Conservation (phyloP, 92 coral and sea anemone species). For the Epizoanthus illoricatus region DNA sequence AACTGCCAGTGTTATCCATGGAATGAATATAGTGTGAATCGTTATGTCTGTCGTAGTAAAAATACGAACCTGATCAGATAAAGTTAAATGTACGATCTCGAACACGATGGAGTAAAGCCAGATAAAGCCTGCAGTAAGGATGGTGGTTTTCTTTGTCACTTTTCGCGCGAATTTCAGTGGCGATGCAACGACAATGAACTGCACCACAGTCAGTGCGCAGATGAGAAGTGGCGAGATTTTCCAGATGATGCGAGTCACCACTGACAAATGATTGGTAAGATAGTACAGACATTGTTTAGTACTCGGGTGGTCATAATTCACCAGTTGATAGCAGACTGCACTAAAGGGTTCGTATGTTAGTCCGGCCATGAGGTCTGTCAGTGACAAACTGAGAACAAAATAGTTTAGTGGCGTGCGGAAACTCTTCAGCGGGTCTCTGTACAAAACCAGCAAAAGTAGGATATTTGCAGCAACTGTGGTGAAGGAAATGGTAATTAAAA, state of each 20-base stretch:
- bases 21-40: constrained; percentile 12
- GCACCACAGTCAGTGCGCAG: constrained; percentile 21
- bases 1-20: background rate
- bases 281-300: background rate
- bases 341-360: constrained; percentile 26
- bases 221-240: constrained; percentile 35
- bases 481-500: background rate
- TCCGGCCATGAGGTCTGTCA: constrained; percentile 7
- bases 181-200: constrained; percentile 10
- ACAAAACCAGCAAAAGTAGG: constrained; percentile 20
- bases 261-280: constrained; percentile 7
- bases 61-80: background rate
- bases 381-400: constrained; percentile 26
- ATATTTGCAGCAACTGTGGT: constrained; percentile 12
- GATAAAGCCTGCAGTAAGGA: background rate
- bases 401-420: constrained; percentile 17
- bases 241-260: constrained; percentile 29
- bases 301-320: background rate
- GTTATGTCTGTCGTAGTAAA: constrained; percentile 13
- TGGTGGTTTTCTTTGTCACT: constrained; percentile 14
- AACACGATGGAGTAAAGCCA: constrained; percentile 29
- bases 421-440: constrained; percentile 24
- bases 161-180: constrained; percentile 19
- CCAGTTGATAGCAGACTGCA: constrained; percentile 23
- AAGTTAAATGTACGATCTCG: background rate